phyloP scores from a whole-genome alignment of 2,797 vertebrate genomes.

The Tokudaia muenninki region DNA sequence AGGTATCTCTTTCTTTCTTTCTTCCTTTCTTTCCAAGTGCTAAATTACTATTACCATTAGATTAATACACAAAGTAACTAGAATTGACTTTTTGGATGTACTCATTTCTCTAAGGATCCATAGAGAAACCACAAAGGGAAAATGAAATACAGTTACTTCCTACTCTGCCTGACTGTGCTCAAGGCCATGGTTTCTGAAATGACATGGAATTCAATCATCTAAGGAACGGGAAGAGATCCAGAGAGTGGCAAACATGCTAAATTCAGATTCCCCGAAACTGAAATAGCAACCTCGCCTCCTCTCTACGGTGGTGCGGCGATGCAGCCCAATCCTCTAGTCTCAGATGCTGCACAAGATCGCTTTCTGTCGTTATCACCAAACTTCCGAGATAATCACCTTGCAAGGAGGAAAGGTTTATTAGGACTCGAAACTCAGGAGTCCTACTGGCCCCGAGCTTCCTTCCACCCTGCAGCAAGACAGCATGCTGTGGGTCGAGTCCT shows the following conservation, averaged over 20 bases:
- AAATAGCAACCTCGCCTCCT: background rate
- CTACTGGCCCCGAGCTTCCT: background rate
- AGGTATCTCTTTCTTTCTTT: constrained; percentile 53
- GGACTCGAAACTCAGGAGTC: background rate
- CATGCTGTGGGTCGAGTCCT: fast-evolving
- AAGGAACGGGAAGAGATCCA: background rate
- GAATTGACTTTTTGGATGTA: background rate
- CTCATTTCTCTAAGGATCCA: constrained; percentile 40
- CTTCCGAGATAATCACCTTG: background rate
- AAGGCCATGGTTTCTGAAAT: constrained; percentile 53
- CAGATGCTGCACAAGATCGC: background rate
- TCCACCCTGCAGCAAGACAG: background rate
- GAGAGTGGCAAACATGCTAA: background rate
- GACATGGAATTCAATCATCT: background rate
- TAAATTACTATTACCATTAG: background rate
- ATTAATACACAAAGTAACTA: background rate
- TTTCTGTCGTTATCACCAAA: background rate
- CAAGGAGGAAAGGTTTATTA: background rate
- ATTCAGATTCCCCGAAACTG: background rate
- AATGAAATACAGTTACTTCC: background rate
- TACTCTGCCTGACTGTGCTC: background rate
- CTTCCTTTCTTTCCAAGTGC: background rate
- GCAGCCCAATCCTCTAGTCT: background rate
- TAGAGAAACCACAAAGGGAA: constrained; percentile 18
- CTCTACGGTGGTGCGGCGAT: background rate